Percentiles rank a stretch among this genome's conserved stretches.
Evolutionary conservation across 2,113 vertebrate genomes (phyloP).

Genomic region (Colossoma macropomum): DNA sequence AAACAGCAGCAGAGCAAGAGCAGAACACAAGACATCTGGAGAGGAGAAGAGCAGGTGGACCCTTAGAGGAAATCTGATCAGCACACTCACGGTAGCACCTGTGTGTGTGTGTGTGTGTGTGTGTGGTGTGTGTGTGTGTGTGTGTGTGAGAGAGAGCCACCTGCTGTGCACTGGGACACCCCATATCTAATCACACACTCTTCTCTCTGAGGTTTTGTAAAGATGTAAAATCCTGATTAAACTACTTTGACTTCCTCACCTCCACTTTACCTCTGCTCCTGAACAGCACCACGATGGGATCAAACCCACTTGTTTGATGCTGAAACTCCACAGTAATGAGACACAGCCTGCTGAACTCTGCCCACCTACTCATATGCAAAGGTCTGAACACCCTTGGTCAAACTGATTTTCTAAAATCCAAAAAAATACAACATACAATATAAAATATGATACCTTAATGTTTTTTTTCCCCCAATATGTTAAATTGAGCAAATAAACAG

Average conservation of each 20-base stretch:
- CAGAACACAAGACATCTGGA: slow-evolving; percentile 38
- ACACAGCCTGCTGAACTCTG: not conserved
- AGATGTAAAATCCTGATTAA: slow-evolving; percentile 14
- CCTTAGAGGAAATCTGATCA: slow-evolving; percentile 28
- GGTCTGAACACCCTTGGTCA: too few relatives aligned
- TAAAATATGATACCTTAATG: too few relatives aligned
- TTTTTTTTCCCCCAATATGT: too few relatives aligned
- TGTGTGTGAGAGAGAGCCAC: slow-evolving; percentile 8
- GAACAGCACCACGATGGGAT: not conserved
- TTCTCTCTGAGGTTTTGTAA: slow-evolving; percentile 21
- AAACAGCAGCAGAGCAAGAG: slow-evolving; percentile 42
- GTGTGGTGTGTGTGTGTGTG: slow-evolving; percentile 1
- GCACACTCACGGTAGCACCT: slow-evolving; percentile 23
- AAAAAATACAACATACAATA: too few relatives aligned
- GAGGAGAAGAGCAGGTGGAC: slow-evolving; percentile 29
- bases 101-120: slow-evolving; percentile 6
- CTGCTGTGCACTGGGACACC: slow-evolving; percentile 1
- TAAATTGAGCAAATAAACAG: too few relatives aligned
- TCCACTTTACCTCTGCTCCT: not conserved
- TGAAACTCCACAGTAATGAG: not conserved
- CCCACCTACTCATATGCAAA: too few relatives aligned
- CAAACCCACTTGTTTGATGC: not conserved
- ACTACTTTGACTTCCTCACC: slow-evolving; percentile 10
- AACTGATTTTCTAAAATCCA: too few relatives aligned
- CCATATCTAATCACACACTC: slow-evolving; percentile 17